Conservation (phyloP, 1,140 invertebrate species). For the Apis dorsata region DNA sequence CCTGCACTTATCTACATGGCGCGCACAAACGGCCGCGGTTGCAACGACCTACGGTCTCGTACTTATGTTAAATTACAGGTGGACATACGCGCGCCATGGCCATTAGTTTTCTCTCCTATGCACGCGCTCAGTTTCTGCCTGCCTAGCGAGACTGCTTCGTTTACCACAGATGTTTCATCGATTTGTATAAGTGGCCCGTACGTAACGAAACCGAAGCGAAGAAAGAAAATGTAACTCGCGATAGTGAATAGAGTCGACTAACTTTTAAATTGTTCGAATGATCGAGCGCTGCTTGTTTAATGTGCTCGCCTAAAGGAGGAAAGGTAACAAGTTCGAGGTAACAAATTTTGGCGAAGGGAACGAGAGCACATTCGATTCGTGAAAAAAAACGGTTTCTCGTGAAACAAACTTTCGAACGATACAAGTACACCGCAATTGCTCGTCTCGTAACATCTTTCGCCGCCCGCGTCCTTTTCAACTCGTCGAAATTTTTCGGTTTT, state of each 20-base stretch:
- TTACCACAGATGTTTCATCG: slow-evolving; percentile 44
- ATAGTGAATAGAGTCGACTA: no score
- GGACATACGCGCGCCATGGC: slow-evolving; percentile 51
- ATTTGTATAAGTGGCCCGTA: slow-evolving; percentile 24
- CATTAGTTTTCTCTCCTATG: slow-evolving; percentile 57
- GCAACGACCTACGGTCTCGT: slow-evolving; percentile 36
- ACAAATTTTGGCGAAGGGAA: no score
- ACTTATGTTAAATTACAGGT: slow-evolving; percentile 64
- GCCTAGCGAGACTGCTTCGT: background rate
- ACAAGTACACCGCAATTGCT: background rate
- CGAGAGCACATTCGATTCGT: no score
- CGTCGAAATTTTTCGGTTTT: slow-evolving; percentile 10
- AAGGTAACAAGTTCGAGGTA: no score
- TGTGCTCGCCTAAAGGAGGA: no score
- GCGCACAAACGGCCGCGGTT: slow-evolving; percentile 18
- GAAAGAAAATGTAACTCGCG: no score
- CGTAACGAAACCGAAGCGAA: background rate
- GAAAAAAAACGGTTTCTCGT: no score
- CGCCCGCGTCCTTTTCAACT: background rate
- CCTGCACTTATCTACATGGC: slow-evolving; percentile 48
- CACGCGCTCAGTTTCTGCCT: slow-evolving; percentile 11
- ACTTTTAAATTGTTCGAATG: no score
- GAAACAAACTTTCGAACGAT: background rate
- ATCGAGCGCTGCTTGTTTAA: no score
- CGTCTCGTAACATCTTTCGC: background rate